A percentile compares a stretch with the other conserved stretches of the same genome.
These are phyloP conservation scores for Balearica regulorum DNA, from an alignment of 2,797 vertebrate species.

Conservation along the genomic window DNA sequence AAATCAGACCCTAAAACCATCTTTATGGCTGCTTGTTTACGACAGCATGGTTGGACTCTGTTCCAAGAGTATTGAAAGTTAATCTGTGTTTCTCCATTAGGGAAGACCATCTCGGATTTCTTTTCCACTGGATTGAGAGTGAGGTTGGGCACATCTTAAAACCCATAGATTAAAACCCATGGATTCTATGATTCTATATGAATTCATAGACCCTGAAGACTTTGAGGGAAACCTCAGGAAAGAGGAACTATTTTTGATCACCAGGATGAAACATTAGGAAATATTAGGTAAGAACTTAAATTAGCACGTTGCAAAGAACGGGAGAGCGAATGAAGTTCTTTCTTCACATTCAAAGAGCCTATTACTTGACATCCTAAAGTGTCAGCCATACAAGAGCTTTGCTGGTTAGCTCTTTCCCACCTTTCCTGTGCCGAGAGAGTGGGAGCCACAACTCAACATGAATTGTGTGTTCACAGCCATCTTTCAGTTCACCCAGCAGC, in stretches of 20 bases:
- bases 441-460: accelerated
- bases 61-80: background rate
- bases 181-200: no score
- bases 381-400: background rate
- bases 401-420: background rate
- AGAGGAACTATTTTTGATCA: background rate
- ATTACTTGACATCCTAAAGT: background rate
- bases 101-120: background rate
- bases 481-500: accelerated
- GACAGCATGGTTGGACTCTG: background rate
- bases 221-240: background rate
- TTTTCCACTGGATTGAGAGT: background rate
- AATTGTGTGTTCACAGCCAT: background rate
- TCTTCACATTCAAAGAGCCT: background rate
- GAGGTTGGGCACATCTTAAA: background rate
- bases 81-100: background rate
- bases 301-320: background rate
- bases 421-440: accelerated
- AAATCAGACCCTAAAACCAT: background rate
- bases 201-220: background rate
- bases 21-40: accelerated
- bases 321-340: background rate
- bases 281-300: background rate
- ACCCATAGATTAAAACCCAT: no score
- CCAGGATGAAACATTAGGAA: background rate